Conservation (phyloP, 30 jellyfish, hydroid and myxozoan species). For the Sanderia malayensis region DNA sequence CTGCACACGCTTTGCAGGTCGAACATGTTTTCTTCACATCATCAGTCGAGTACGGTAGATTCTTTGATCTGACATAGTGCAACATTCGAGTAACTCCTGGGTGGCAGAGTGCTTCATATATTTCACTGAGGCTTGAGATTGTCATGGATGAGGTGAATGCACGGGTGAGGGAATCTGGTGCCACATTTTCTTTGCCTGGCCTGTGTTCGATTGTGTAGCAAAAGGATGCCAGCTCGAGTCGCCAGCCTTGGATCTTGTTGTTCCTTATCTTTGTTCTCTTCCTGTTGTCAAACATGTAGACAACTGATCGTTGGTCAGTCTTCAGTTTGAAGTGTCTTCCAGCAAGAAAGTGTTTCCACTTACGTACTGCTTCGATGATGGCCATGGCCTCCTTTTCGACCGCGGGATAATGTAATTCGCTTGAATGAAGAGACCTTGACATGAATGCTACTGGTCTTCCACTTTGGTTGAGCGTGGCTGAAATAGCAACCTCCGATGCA, state of each 20-base stretch:
- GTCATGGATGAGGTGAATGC: neutral
- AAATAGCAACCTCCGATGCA: conserved; percentile 60
- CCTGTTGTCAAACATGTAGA: conserved; percentile 74
- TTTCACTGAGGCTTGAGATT: neutral
- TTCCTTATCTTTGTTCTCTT: conserved; percentile 52
- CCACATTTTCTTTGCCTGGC: neutral
- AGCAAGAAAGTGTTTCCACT: conserved; percentile 49
- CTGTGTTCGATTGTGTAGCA: neutral
- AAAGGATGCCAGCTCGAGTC: conserved; percentile 29
- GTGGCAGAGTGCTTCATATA: neutral
- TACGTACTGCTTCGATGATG: conserved; percentile 48
- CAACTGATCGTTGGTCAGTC: conserved; percentile 63
- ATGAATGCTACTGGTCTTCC: conserved; percentile 71
- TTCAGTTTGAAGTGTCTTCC: conserved; percentile 21
- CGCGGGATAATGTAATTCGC: conserved; percentile 30
- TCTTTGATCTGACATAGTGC: neutral
- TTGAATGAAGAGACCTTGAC: conserved; percentile 23
- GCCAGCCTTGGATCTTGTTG: conserved; percentile 45
- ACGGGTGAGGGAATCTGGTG: neutral
- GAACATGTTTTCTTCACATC: too few relatives aligned
- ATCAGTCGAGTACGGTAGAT: too few relatives aligned
- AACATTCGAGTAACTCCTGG: neutral
- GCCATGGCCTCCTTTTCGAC: conserved; percentile 58
- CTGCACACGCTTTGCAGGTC: too few relatives aligned
- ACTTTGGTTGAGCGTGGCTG: conserved; percentile 58